A percentile compares a stretch with the other conserved stretches of the same genome.
These are phyloP conservation scores for Phycodurus eques DNA, from an alignment of 2,113 vertebrate genomes.

Conservation along the genomic window DNA sequence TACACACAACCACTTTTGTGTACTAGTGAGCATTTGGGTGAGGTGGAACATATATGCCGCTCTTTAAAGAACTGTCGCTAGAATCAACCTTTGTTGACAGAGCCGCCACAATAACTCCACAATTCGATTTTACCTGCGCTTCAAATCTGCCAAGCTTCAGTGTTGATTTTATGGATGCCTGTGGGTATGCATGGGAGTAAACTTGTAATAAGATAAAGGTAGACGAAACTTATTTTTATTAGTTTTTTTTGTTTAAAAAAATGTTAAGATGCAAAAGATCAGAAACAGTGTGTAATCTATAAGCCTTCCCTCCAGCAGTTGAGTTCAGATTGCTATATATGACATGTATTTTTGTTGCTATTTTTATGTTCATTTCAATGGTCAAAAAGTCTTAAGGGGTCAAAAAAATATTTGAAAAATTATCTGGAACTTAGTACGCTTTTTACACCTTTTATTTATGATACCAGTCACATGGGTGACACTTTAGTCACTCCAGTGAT, in stretches of 20 bases:
- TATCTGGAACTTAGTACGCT: background rate
- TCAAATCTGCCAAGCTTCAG: background rate
- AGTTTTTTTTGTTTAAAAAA: background rate
- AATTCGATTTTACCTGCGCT: conserved; percentile 4
- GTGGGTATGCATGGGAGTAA: background rate
- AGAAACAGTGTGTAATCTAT: background rate
- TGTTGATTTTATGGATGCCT: background rate
- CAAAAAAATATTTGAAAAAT: background rate
- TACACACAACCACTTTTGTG: background rate
- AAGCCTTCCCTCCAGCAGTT: background rate
- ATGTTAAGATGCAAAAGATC: conserved; percentile 7
- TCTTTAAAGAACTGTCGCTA: background rate
- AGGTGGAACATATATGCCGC: background rate
- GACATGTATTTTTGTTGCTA: too few species aligned
- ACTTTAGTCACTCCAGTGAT: background rate
- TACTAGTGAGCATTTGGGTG: background rate
- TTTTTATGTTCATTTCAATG: background rate
- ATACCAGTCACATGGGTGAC: too few species aligned
- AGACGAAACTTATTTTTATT: conserved; percentile 14
- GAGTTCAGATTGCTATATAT: too few species aligned
- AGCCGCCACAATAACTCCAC: background rate
- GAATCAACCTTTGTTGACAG: background rate
- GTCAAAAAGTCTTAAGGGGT: background rate
- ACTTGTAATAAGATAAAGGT: background rate
- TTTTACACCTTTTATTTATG: background rate